Base-by-base conservation (phyloP, 2,888 invertebrate genomes). In the Tenthredo amoena region DNA sequence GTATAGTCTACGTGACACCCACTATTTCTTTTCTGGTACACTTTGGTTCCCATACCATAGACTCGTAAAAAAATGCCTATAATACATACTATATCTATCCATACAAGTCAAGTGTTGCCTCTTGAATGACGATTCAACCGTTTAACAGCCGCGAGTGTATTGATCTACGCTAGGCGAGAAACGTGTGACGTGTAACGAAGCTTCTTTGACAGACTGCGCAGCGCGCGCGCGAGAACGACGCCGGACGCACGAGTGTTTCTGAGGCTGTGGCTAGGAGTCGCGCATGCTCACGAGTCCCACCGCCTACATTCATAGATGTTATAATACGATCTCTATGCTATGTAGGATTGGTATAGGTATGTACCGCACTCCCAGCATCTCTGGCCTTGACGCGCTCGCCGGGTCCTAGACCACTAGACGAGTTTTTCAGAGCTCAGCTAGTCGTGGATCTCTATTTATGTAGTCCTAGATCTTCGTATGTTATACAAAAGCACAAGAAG, bases 111-210 rank as follows among this genome's bases (percentile, higher is more conserved):
- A 77, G 55, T 55, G 77, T 77, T 77, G 77, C 34, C 77, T 77
- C 77, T 77, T 77, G 77, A 77, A 77, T 77, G 77, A 55, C 50
- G 40, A 55, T 55, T 55, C 34, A 77, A 77, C 77, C 34, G 77
- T 55, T 77, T 31, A 77, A 55, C 34, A 50, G 34, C 40, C 55
- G 55, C 31, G 31, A 55, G 55, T 55, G 77, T 77, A 77, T 77
- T 77, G 77, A 77, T 77, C 77, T 77, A 55, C 77, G 50, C 50
- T 77, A 55, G 77, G 77, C 55, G 55, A 55, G 72, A 21, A 77
- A 40, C 47, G 74, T 40, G 77, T 77, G 77, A 76, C 50, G 31
- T 50, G 76, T 47, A 50, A 50, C 76, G 47, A 12, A n/a, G 76
- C 15, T 47, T 34, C 34, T 47, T 47, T 47, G 18, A 77, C 77